Evolutionary conservation across 2,797 vertebrate species (phyloP), one percentile per base, ranked within the genome.

Genomic region (Mormyrus hasselquistii): DNA sequence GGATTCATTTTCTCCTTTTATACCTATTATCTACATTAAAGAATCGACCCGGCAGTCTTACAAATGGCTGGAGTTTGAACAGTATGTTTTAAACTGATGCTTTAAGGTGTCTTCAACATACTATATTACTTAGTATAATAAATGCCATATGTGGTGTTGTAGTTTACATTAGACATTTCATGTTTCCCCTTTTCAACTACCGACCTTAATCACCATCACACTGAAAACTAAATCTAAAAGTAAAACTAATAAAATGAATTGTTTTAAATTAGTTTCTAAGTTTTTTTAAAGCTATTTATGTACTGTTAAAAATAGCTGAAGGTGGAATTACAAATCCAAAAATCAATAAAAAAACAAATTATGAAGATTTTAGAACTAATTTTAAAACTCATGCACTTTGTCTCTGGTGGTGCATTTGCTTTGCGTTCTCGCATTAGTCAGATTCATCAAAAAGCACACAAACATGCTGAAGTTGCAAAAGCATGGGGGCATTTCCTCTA

Each of bases 401-500:
- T 5, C 2, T 29, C 83, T 12, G 47, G 9, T 53, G 10, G 25
- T 29, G 14, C 50, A 16, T 55, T 86, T 52, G 10, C 1, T 86
- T 86, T 86, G 3, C 1, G 52, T 86, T 0, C 25, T 34, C 16
- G 2, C 22, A 1, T 84, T 38, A 19, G 50, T 62, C 12, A 53
- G 38, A 89, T 47, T 86, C 19, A 90, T 87, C 38, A 88, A 83
- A 88, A n/a, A 38, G 16, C 16, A 41, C 47, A 10, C 9, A 88
- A 62, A 55, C 59, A 19, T 29, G 65, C 57, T 83, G 38, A 44
- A 25, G 41, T 62, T 49, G 49, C 29, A 7, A 53, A 89, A 83
- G 65, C 57, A 19, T 87, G 53, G 41, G 50, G 89, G 38, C 89
- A 89, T 90, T 89, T 50, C 91, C 57, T 3, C 76, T 87, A 52